phyloP scores from a whole-genome alignment of 35 echinoderm and acorn worm species.

The Amphiura filiformis region DNA sequence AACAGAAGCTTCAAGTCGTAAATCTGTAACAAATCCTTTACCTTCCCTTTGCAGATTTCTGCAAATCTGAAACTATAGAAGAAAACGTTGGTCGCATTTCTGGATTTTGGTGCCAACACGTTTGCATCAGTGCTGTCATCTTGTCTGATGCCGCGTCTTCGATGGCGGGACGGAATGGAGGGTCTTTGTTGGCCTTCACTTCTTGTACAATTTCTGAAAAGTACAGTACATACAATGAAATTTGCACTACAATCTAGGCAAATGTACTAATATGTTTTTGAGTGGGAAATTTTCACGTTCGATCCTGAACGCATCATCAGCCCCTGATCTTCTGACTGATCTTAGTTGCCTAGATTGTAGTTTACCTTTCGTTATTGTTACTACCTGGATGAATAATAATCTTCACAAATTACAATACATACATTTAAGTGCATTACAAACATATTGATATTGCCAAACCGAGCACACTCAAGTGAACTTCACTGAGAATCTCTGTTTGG shows the following conservation, averaged over 20 bases:
- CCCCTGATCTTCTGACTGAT: background rate
- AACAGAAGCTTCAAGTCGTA: no score
- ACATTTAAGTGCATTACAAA: no score
- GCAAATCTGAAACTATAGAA: conserved; percentile 4
- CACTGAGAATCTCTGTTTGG: no score
- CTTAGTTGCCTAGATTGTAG: background rate
- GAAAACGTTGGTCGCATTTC: conserved; percentile 29
- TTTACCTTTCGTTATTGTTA: no score
- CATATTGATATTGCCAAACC: no score
- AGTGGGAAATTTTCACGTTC: no score
- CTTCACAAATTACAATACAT: no score
- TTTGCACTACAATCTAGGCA: background rate
- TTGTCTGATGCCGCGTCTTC: background rate
- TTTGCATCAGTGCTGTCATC: conserved; percentile 25
- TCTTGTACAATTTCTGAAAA: conserved; percentile 26
- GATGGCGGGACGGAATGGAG: conserved; percentile 36
- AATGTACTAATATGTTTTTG: background rate
- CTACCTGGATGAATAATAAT: no score
- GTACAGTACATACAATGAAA: no score
- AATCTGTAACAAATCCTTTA: no score
- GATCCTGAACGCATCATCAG: background rate
- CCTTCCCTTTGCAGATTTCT: conserved; percentile 38
- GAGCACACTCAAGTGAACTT: no score
- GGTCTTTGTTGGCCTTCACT: conserved; percentile 5
- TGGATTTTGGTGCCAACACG: conserved; percentile 37